These are phyloP conservation scores for Diabrotica balteata DNA, from an alignment of 2,888 invertebrate genomes.

Conservation along the genomic window DNA sequence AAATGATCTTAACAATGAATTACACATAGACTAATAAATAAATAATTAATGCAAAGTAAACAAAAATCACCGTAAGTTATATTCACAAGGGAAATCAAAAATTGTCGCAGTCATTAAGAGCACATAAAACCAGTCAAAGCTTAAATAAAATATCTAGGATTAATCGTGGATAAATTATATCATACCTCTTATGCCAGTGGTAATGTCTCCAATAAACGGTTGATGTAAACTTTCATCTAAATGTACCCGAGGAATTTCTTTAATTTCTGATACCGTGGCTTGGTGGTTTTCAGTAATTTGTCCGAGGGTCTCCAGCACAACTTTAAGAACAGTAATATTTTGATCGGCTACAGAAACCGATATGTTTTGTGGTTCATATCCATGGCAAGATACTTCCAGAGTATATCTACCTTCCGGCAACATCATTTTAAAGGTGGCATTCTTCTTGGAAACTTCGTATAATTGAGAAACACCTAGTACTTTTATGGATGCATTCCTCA, in stretches of 20 bases:
- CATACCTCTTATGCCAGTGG: conserved; percentile 48
- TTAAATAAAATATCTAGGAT: too few species aligned
- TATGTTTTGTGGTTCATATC: conserved; percentile 64
- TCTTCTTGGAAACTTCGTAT: conserved; percentile 71
- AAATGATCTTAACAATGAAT: too few species aligned
- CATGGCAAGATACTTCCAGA: conserved; percentile 68
- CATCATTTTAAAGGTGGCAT: conserved; percentile 75
- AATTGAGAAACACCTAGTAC: conserved; percentile 67
- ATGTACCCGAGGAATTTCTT: not conserved
- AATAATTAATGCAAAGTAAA: too few species aligned
- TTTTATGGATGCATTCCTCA: conserved; percentile 75
- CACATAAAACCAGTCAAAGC: too few species aligned
- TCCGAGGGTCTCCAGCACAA: conserved; percentile 37
- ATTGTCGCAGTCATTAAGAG: too few species aligned
- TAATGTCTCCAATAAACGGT: conserved; percentile 41
- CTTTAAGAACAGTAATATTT: conserved; percentile 55
- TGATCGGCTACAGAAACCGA: conserved; percentile 60
- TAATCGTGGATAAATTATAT: too few species aligned
- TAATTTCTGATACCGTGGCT: not conserved
- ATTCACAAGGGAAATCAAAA: too few species aligned
- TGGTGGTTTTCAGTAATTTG: conserved; percentile 9
- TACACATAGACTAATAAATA: too few species aligned
- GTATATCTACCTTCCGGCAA: conserved; percentile 74
- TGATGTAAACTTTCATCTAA: conserved; percentile 39
- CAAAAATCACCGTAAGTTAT: too few species aligned